phyloP scores from a whole-genome alignment of 2,888 invertebrate genomes.

The Synanthedon formicaeformis region DNA sequence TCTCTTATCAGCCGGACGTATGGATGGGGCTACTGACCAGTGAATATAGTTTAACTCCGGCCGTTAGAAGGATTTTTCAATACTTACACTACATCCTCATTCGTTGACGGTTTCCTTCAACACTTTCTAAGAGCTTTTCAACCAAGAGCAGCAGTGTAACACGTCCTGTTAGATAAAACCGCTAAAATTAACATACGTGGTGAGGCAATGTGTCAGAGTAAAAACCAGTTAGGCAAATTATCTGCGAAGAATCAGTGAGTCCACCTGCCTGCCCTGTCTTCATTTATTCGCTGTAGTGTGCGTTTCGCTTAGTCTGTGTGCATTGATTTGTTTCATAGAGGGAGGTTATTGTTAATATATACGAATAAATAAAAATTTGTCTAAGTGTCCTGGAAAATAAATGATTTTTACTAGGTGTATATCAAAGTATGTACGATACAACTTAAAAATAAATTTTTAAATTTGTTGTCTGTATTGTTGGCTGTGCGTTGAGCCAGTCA shows the following conservation, averaged over 20 bases:
- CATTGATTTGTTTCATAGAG: neutral
- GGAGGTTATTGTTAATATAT: too few relatives aligned
- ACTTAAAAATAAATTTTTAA: too few relatives aligned
- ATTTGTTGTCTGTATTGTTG: too few relatives aligned
- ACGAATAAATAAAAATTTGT: too few relatives aligned
- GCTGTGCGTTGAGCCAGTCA: too few relatives aligned
- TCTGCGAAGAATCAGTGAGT: constrained; percentile 54
- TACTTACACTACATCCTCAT: neutral
- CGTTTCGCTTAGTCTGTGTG: neutral
- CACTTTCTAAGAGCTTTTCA: neutral
- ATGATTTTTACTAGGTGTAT: too few relatives aligned
- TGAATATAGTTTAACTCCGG: constrained; percentile 16
- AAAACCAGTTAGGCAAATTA: constrained; percentile 65
- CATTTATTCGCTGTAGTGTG: constrained; percentile 20
- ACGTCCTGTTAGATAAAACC: neutral
- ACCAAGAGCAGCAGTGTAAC: constrained; percentile 14
- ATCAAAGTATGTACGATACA: too few relatives aligned
- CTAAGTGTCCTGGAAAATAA: too few relatives aligned
- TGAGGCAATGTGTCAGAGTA: neutral
- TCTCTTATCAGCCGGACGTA: constrained; percentile 41
- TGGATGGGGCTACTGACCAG: constrained; percentile 39
- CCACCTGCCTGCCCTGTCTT: constrained; percentile 49
- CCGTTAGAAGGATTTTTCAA: neutral
- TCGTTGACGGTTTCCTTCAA: neutral
- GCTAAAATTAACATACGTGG: neutral